phyloP scores from a whole-genome alignment of 2,113 vertebrate species.

The Myiopsitta monachus region DNA sequence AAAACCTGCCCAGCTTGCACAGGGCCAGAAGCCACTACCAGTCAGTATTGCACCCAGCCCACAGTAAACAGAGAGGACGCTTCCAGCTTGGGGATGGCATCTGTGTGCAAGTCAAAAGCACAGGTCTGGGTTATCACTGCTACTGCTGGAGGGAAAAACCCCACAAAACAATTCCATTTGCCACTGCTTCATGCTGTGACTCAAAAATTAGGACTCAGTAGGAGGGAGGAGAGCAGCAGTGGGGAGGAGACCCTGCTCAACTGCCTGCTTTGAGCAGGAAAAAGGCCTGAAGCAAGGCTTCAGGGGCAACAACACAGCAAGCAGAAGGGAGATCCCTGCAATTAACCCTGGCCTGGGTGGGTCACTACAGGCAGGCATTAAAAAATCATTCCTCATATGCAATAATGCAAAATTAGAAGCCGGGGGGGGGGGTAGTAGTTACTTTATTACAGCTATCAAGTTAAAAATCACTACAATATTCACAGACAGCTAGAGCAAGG shows the following conservation, averaged over 20 bases:
- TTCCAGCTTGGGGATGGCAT: neutral
- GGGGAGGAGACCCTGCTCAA: fast-evolving
- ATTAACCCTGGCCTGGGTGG: neutral
- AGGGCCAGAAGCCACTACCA: neutral
- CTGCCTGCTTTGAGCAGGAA: neutral
- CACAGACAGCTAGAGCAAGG: neutral
- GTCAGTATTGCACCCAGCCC: no score
- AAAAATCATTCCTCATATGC: neutral
- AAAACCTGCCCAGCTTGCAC: neutral
- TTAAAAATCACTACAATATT: slow-evolving; percentile 20
- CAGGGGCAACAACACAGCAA: neutral
- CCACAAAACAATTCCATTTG: fast-evolving
- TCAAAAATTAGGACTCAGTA: no score
- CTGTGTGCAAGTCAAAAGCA: fast-evolving
- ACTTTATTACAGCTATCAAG: slow-evolving; percentile 24
- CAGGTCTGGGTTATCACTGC: fast-evolving
- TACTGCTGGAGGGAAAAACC: fast-evolving
- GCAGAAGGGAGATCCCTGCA: neutral
- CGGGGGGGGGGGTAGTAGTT: neutral
- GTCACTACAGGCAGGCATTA: neutral
- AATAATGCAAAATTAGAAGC: neutral
- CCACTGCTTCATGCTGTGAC: neutral
- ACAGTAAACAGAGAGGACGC: neutral
- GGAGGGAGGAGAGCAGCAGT: neutral
- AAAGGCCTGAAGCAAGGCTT: neutral